Evolutionary conservation across 2,797 vertebrate genomes (phyloP).

Genomic region (Simalia tracyae): DNA sequence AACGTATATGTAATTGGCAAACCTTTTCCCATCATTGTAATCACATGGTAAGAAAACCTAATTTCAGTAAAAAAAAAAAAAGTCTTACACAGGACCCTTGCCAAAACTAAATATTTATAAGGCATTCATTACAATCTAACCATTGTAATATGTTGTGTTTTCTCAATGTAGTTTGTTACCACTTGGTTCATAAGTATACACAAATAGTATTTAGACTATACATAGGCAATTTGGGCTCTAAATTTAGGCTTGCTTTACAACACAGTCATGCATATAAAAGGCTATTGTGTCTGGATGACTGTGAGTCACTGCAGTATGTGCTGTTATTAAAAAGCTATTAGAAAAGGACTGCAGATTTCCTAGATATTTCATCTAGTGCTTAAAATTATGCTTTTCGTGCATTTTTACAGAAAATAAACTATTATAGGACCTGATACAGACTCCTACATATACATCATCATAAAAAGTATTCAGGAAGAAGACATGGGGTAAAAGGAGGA

Average conservation of each 20-base stretch:
- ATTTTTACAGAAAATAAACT: constrained; percentile 28
- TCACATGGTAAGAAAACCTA: neutral
- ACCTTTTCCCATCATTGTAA: neutral
- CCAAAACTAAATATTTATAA: neutral
- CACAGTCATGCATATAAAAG: neutral
- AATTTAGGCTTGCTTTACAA: constrained; percentile 9
- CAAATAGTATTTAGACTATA: neutral
- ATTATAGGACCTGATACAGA: constrained; percentile 17
- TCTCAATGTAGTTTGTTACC: neutral
- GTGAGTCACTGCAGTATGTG: neutral
- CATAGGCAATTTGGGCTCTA: neutral
- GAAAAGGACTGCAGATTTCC: constrained; percentile 8
- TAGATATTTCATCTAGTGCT: constrained; percentile 8
- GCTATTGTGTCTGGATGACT: constrained; percentile 16
- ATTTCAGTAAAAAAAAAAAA: neutral
- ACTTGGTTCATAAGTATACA: neutral
- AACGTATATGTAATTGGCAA: neutral
- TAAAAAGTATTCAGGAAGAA: neutral
- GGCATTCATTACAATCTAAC: too few relatives aligned
- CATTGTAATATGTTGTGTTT: neutral
- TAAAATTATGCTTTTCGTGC: constrained; percentile 25
- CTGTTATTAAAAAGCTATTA: constrained; percentile 16
- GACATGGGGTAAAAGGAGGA: neutral
- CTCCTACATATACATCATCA: neutral
- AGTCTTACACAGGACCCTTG: neutral